phyloP scores from a whole-genome alignment of 2,113 vertebrate species.

The Dicrurus megarhynchus region DNA sequence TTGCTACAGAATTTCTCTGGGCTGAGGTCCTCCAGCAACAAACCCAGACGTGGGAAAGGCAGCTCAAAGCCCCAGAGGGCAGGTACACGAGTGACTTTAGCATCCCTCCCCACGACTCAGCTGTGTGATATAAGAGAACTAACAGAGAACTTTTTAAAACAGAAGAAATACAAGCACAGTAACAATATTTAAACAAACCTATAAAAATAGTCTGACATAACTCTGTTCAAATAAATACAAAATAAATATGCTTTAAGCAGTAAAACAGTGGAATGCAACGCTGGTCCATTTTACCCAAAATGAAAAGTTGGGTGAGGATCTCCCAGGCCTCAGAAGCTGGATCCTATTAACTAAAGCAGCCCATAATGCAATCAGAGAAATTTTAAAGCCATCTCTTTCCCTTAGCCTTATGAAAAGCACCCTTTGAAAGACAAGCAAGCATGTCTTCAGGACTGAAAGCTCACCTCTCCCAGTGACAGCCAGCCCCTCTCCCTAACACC shows the following conservation, averaged over 20 bases:
- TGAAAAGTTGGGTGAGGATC: background rate
- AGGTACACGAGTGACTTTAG: background rate
- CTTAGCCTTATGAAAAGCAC: constrained; percentile 24
- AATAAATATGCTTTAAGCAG: constrained; percentile 81
- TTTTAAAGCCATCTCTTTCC: background rate
- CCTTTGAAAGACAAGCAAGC: constrained; percentile 45
- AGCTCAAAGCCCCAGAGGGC: background rate
- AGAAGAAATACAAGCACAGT: constrained; percentile 71
- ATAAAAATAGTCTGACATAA: constrained; percentile 80
- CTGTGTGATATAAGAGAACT: constrained; percentile 20
- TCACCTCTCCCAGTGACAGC: background rate
- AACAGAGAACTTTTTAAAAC: constrained; percentile 65
- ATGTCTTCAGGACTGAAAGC: background rate
- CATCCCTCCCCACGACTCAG: background rate
- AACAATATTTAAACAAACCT: constrained; percentile 76
- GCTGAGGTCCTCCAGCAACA: constrained; percentile 31
- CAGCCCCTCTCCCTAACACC: background rate
- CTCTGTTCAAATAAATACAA: constrained; percentile 83
- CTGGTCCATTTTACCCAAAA: constrained; percentile 61
- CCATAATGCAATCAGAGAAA: constrained; percentile 6
- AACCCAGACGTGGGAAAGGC: background rate
- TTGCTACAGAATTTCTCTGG: constrained; percentile 57
- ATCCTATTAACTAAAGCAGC: background rate
- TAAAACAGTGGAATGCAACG: constrained; percentile 74
- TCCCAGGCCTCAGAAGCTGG: constrained; percentile 8